Base-by-base conservation (phyloP, 1,140 invertebrate genomes). In the Macrosteles quadrilineatus region DNA sequence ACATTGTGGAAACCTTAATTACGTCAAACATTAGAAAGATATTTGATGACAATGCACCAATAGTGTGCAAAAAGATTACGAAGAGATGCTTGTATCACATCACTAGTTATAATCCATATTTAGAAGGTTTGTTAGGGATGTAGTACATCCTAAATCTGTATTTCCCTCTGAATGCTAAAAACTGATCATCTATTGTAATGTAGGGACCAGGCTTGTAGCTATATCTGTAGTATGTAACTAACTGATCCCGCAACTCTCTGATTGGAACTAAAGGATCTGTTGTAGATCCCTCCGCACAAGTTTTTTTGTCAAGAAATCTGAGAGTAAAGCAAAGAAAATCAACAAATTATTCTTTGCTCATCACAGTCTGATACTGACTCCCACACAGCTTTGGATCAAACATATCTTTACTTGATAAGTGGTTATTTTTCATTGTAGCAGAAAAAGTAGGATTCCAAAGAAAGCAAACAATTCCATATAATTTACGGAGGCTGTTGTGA, bases 321-420 rank as follows among this genome's bases (percentile, higher is more conserved):
- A 81, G 43, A 71, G 73, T 77, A 32, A 69, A 50, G 40, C 76
- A 27, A 17, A 82, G 45, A 75, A 80, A 80, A 47, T 72, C 36
- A 72, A 80, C n/a, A n/a, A n/a, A 81, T 66, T 80, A 67, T 40
- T 75, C 70, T 45, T 45, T 14, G 32, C 69, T 74, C 77, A 81
- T 80, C 17, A 57, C 70, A 53, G 76, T 70, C 55, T 67, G 23
- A 71, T 75, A 79, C 12, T 69, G 68, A 32, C 68, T 70, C 14
- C 76, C 76, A 29, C 71, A 73, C 30, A 69, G 30, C 50, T 31
- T 43, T 30, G 4, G 32, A 45, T 77, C 64, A 72, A 76, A 77
- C 59, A 77, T 71, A 62, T 72, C 31, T 40, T 70, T 72, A 4
- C 40, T 65, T 62, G 40, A 36, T 19, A 78, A 53, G 68, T 78